A percentile compares a stretch with the other conserved stretches of the same genome.
Evolutionary conservation across 2,113 vertebrate genomes (phyloP).

Genomic region (Macroglossus sobrinus): DNA sequence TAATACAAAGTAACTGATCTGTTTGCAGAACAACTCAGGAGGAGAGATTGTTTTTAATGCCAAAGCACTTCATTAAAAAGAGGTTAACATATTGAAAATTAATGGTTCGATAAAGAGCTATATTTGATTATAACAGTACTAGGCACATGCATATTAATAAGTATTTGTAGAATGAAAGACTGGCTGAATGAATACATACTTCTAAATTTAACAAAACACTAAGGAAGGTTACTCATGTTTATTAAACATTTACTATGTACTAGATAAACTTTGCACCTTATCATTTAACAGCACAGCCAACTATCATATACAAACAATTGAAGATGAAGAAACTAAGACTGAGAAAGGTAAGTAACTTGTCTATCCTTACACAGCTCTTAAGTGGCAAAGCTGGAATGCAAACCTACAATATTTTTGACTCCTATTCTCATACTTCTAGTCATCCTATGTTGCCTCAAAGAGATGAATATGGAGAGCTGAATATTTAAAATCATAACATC

Average conservation of each 20-base stretch:
- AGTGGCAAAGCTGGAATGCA: neutral
- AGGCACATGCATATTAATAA: neutral
- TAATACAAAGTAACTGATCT: neutral
- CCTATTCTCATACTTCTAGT: neutral
- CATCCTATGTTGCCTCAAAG: neutral
- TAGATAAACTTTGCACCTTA: neutral
- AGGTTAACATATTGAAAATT: neutral
- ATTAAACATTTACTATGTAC: neutral
- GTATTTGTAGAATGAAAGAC: neutral
- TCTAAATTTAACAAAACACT: neutral
- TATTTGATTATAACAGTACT: neutral
- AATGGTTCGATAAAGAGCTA: neutral
- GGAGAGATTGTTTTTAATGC: neutral
- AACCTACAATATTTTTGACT: neutral
- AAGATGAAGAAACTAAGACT: neutral
- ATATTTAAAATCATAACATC: neutral
- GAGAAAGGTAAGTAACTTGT: neutral
- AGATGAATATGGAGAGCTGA: neutral
- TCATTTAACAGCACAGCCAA: neutral
- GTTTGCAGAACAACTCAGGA: neutral
- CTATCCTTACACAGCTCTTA: neutral
- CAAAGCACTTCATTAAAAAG: neutral
- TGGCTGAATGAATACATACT: neutral
- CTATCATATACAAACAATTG: neutral
- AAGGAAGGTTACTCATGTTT: neutral